These are phyloP conservation scores for Bettongia penicillata DNA, from an alignment of 2,113 vertebrate genomes.

Conservation along the genomic window DNA sequence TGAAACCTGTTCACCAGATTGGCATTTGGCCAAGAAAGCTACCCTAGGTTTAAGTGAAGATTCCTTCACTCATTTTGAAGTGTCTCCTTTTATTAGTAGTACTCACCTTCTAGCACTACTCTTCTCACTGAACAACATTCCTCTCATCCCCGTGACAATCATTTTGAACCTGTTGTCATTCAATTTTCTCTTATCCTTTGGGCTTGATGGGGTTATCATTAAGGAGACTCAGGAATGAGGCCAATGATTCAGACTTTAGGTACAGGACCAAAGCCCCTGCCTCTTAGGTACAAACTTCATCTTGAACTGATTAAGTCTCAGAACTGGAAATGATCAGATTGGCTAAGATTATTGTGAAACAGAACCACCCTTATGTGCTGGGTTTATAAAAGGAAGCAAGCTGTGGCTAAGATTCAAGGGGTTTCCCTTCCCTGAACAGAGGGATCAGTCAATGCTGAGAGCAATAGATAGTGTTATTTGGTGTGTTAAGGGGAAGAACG, in stretches of 20 bases:
- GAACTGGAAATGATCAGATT: not conserved
- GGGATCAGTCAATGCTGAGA: not conserved
- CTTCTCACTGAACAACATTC: not conserved
- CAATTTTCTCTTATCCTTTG: not conserved
- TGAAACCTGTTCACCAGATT: not conserved
- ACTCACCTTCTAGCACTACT: not conserved
- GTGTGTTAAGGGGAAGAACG: not conserved
- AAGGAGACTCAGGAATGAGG: not conserved
- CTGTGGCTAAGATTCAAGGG: not conserved
- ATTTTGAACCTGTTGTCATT: not conserved
- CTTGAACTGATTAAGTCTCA: not conserved
- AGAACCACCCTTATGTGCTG: not conserved
- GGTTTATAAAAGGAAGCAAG: not conserved
- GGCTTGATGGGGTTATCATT: not conserved
- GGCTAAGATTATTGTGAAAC: not conserved
- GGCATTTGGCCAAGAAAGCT: not conserved
- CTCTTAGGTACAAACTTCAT: not conserved
- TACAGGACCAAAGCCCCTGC: not conserved
- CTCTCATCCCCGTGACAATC: not conserved
- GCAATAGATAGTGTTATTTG: too few species aligned
- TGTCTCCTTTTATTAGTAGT: not conserved
- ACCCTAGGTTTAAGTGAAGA: not conserved
- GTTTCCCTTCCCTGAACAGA: not conserved
- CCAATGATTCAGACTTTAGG: not conserved
- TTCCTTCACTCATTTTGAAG: not conserved